phyloP scores from a whole-genome alignment of 2,113 vertebrate species.

The Oncorhynchus nerka region DNA sequence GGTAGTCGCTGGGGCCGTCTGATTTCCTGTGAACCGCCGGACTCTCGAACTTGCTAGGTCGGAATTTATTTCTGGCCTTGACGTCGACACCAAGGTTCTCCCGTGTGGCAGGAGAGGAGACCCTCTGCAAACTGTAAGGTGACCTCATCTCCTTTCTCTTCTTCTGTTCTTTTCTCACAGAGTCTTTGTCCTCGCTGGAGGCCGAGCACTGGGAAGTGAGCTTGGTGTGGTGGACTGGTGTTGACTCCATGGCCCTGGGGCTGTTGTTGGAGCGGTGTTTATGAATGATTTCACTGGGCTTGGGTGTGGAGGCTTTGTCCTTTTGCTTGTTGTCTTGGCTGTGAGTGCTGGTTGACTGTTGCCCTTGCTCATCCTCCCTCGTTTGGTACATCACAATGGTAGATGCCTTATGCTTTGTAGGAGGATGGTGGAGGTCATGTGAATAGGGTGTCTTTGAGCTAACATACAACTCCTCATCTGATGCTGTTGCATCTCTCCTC shows the following conservation, averaged over 20 bases:
- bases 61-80: constrained; percentile 79
- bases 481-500: constrained; percentile 25
- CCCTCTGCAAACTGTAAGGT: constrained; percentile 61
- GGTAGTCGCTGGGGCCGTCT: constrained; percentile 72
- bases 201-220: constrained; percentile 18
- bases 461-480: constrained; percentile 39
- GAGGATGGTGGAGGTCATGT: not conserved
- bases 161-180: constrained; percentile 70
- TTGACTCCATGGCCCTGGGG: constrained; percentile 62
- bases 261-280: constrained; percentile 51
- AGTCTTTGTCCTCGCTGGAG: constrained; percentile 66
- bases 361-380: constrained; percentile 50
- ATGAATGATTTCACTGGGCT: constrained; percentile 54
- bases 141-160: constrained; percentile 81
- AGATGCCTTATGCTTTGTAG: constrained; percentile 41
- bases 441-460: constrained; percentile 46
- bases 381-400: constrained; percentile 40
- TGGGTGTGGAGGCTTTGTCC: constrained; percentile 55
- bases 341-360: constrained; percentile 23
- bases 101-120: constrained; percentile 70
- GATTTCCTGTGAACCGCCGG: constrained; percentile 59
- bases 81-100: constrained; percentile 79
- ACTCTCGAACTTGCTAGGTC: constrained; percentile 67
- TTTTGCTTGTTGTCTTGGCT: constrained; percentile 56
- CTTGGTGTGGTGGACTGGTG: constrained; percentile 53